Evolutionary conservation across 2,888 invertebrate species (phyloP).

Genomic region (Apamea anceps): DNA sequence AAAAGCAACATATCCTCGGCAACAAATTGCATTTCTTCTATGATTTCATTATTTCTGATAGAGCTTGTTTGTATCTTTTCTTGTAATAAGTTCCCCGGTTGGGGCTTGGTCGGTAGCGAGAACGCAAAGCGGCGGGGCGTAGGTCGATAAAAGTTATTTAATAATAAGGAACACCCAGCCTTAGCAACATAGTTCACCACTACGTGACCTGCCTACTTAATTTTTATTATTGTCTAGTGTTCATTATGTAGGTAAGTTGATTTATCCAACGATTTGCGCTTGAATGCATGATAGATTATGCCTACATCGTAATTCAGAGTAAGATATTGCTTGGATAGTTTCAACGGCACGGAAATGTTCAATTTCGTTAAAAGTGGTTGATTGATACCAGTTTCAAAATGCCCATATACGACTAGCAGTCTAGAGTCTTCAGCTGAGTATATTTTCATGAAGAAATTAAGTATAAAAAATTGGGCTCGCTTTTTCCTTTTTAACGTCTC

Average conservation of each 20-base stretch:
- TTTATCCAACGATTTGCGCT: slow-evolving; percentile 48
- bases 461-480: slow-evolving; percentile 13
- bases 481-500: slow-evolving; percentile 27
- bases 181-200: slow-evolving; percentile 70
- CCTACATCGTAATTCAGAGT: slow-evolving; percentile 1
- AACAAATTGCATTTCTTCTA: slow-evolving; percentile 50
- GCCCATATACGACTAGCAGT: slow-evolving; percentile 11
- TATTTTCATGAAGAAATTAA: slow-evolving; percentile 11
- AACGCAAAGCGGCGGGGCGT: slow-evolving; percentile 72
- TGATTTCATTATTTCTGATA: slow-evolving; percentile 61
- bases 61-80: slow-evolving; percentile 66
- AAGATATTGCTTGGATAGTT: slow-evolving; percentile 13
- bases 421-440: not conserved
- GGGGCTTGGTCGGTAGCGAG: slow-evolving; percentile 67
- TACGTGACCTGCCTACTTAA: slow-evolving; percentile 75
- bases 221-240: slow-evolving; percentile 46
- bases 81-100: slow-evolving; percentile 72
- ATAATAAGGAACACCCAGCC: slow-evolving; percentile 84
- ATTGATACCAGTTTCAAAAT: not conserved
- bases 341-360: not conserved
- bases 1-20: slow-evolving; percentile 18
- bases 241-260: slow-evolving; percentile 42
- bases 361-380: slow-evolving; percentile 8
- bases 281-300: slow-evolving; percentile 23
- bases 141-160: slow-evolving; percentile 88